Evolutionary conservation across 2,888 invertebrate species (phyloP), one percentile per base, ranked within the genome.

Genomic region (Acleris cristana): DNA sequence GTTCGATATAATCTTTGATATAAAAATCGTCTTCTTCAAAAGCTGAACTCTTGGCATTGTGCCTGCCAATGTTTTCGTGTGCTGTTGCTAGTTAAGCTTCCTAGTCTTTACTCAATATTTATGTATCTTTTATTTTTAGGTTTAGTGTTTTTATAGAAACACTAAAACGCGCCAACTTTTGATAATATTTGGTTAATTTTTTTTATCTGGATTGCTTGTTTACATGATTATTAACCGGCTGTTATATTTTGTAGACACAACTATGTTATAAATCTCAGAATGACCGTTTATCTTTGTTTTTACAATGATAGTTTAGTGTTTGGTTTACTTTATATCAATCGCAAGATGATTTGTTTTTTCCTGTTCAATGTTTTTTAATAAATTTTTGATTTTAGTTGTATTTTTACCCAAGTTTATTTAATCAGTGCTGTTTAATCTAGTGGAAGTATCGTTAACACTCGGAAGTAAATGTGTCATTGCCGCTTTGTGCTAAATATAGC

Each of bases 401-500:
- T 10, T 4, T 12, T 4, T 40, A 40, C 8, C 5, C 14, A 40
- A 12, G 45, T 45, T n/a, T n/a, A 6, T n/a, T 45, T 49, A 12
- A 4, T 44, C n/a, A 18, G 58, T 49, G 14, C 14, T 14, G 40
- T 40, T 40, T 40, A 14, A 40, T 53, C 52, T 55, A 26, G 51
- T 65, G 30, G 30, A 65, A 65, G 18, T 51, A 51, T 21, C 14
- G n/a, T 26, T 45, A 48, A 30, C 30, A 48, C 56, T 67, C 67
- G 67, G 67, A 61, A 62, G 69, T 61, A 64, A 68, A 55, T 58
- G 21, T 69, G 69, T 69, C 72, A 72, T 69, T 72, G 70, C 57
- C 70, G 62, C 44, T 51, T 54, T 63, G 56, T 21, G 52, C 72
- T 70, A 70, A 66, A 69, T 67, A 65, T 69, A 69, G 69, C 18